Evolutionary conservation across 2,113 vertebrate genomes (phyloP).

Genomic region (Tupaia tana): DNA sequence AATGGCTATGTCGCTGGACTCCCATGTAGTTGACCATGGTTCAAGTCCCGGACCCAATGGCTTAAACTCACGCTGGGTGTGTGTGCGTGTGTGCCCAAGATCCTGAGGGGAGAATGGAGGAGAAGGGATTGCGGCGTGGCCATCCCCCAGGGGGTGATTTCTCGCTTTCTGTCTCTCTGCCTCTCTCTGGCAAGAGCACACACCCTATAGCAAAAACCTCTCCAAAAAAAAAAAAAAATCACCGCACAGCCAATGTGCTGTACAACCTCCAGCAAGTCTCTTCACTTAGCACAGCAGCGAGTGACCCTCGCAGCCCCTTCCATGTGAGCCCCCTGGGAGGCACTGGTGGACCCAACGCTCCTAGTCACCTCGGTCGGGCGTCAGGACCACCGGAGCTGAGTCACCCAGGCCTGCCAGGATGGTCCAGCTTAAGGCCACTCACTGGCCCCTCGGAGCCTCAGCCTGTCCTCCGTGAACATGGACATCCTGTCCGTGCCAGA

Average conservation of each 20-base stretch:
- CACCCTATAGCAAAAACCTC: too few relatives aligned
- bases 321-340: background rate
- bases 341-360: background rate
- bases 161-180: too few relatives aligned
- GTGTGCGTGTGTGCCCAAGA: too few relatives aligned
- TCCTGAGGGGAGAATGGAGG: too few relatives aligned
- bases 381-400: background rate
- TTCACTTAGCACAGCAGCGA: background rate
- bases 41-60: too few relatives aligned
- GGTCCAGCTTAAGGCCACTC: background rate
- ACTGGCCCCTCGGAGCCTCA: background rate
- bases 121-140: too few relatives aligned
- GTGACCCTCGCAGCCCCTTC: background rate
- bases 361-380: background rate
- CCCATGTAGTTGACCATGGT: too few relatives aligned
- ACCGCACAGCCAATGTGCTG: background rate
- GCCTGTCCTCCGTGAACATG: background rate
- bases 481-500: background rate
- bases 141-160: too few relatives aligned
- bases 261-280: background rate
- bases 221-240: too few relatives aligned
- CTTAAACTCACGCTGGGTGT: too few relatives aligned
- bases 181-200: too few relatives aligned
- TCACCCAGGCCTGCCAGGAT: background rate
- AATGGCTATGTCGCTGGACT: too few relatives aligned